Evolutionary conservation across 2,797 vertebrate genomes (phyloP).

Genomic region (Epinephelus coioides): DNA sequence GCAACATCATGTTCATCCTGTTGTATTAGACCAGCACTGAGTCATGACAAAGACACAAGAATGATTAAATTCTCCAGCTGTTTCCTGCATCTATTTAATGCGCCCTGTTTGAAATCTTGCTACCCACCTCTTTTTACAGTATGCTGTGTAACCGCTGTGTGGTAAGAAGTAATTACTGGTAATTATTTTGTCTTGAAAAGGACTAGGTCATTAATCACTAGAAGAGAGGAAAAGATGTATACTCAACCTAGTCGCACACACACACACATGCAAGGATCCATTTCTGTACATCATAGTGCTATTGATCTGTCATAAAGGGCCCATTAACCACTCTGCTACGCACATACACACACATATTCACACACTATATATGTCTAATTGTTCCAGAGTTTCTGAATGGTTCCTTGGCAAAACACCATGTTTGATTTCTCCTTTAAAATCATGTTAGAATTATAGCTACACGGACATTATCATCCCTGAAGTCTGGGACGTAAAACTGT

Average conservation of each 20-base stretch:
- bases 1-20: constrained; percentile 26
- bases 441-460: constrained; percentile 74
- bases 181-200: constrained; percentile 51
- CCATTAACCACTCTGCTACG: constrained; percentile 51
- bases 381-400: constrained; percentile 43
- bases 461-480: constrained; percentile 72
- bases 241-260: not conserved
- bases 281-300: constrained; percentile 52
- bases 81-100: constrained; percentile 32
- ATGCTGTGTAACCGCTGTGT: not conserved
- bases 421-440: constrained; percentile 70
- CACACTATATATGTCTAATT: constrained; percentile 35
- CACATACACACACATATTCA: constrained; percentile 33
- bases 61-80: constrained; percentile 33
- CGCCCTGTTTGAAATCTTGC: not conserved
- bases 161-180: constrained; percentile 39
- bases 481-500: constrained; percentile 76
- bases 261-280: constrained; percentile 7
- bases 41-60: constrained; percentile 14
- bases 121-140: constrained; percentile 6
- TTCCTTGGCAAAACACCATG: constrained; percentile 39
- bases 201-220: constrained; percentile 24
- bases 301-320: constrained; percentile 64
- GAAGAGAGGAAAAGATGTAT: constrained; percentile 20
- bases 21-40: constrained; percentile 4